A percentile compares a stretch with the other conserved stretches of the same genome.
phyloP scores from a whole-genome alignment of 1,140 invertebrate genomes.

The Dufourea novaeangliae region DNA sequence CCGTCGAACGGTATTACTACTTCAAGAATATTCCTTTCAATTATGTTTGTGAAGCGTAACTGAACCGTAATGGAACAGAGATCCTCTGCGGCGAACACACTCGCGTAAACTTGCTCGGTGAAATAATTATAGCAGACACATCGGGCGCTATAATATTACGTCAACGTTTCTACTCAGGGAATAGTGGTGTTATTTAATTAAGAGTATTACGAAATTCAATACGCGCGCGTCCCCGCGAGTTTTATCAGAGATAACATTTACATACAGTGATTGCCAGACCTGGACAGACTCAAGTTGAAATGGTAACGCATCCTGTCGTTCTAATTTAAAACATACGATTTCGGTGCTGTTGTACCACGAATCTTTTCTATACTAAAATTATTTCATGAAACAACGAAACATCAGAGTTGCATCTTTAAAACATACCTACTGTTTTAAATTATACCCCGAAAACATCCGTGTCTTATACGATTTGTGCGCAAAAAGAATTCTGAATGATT shows the following conservation, averaged over 20 bases:
- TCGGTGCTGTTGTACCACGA: too few relatives aligned
- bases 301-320: too few relatives aligned
- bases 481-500: too few relatives aligned
- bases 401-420: too few relatives aligned
- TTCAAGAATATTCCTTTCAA: slow-evolving; percentile 15
- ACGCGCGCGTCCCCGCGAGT: not conserved
- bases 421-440: too few relatives aligned
- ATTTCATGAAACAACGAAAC: too few relatives aligned
- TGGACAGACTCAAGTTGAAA: too few relatives aligned
- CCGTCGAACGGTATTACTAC: not conserved
- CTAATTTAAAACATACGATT: too few relatives aligned
- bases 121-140: slow-evolving; percentile 25
- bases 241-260: not conserved
- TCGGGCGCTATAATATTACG: not conserved
- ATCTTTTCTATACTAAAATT: too few relatives aligned
- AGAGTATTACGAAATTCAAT: not conserved
- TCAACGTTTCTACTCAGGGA: not conserved
- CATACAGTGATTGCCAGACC: too few relatives aligned
- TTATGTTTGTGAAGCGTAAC: slow-evolving; percentile 16
- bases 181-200: slow-evolving; percentile 9
- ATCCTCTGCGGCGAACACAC: not conserved
- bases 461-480: too few relatives aligned
- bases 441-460: too few relatives aligned
- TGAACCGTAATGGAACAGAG: slow-evolving; percentile 33
- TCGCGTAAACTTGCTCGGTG: not conserved